Evolutionary conservation across 2,113 vertebrate genomes (phyloP), one percentile per base, ranked within the genome.

Genomic region (Labrus mixtus): DNA sequence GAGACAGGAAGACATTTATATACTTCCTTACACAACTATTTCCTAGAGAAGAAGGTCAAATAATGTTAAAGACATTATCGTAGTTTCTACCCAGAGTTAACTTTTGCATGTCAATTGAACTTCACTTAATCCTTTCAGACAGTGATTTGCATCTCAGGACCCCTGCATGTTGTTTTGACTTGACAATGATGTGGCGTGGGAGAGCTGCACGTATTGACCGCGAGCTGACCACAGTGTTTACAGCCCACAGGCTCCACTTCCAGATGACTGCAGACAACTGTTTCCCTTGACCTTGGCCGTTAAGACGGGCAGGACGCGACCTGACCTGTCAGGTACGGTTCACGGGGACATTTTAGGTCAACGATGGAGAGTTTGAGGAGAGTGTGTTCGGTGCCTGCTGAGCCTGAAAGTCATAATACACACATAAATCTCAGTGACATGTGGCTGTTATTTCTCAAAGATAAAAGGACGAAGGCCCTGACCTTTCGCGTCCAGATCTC

Each of bases 251-350:
- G 81, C 73, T 72, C 59, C 74, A 63, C 69, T 78, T 86, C 76
- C 82, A 86, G 81, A 82, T 84, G 84, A 87, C 61, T 74, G 80
- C 70, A 79, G 78, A 87, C 80, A 79, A 86, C 75, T 73, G 78
- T 72, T 85, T 82, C 79, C 73, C 67, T 88, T 90, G 78, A 86
- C 84, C 79, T 83, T 78, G 82, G 58, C 69, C 13, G 54, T 60
- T 80, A 46, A 1, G 73, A 83, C 69, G 65, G 55, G 73, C 76
- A 70, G 83, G 37, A 72, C 9, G 10, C n/a, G 75, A 57, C 65
- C 57, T 65, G 84, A 81, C 81, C 77, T 43, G 56, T 68, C 74
- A 77, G 80, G 65, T 67, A 62, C 1, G 69, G 83, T 82, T 84
- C 74, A 81, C 46, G 0, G 76, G 57, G 68, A 81, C 45, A 19